Conservation (phyloP, 2,797 vertebrate genomes). For the Phataginus tetradactyla region DNA sequence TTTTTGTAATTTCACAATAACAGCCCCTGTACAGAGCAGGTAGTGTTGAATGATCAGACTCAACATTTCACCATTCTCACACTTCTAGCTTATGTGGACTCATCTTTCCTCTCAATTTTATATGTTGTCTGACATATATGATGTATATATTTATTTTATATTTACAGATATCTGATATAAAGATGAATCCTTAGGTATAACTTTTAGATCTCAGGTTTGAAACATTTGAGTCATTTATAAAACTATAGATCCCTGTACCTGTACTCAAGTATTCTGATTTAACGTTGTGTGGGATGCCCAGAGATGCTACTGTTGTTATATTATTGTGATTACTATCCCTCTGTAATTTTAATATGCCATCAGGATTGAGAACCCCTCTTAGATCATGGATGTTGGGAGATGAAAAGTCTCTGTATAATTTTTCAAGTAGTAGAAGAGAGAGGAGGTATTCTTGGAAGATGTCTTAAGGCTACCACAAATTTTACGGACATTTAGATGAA, state of each 20-base stretch:
- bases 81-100: background rate
- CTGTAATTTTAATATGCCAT: background rate
- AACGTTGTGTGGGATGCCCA: background rate
- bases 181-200: background rate
- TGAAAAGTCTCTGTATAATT: background rate
- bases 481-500: background rate
- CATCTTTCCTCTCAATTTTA: background rate
- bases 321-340: background rate
- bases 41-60: background rate
- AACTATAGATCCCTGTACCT: background rate
- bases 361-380: background rate
- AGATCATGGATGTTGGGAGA: background rate
- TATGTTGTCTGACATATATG: background rate
- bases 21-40: background rate
- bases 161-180: too few relatives aligned
- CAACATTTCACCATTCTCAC: background rate
- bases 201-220: background rate
- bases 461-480: background rate
- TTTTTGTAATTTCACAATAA: background rate
- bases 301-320: background rate
- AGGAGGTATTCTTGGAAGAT: background rate
- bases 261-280: background rate
- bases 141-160: too few relatives aligned
- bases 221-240: background rate
- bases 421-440: background rate